Percentiles rank a stretch among this genome's conserved stretches.
These are phyloP conservation scores for Nilaparvata lugens DNA, from an alignment of 1,140 invertebrate genomes.

Conservation along the genomic window DNA sequence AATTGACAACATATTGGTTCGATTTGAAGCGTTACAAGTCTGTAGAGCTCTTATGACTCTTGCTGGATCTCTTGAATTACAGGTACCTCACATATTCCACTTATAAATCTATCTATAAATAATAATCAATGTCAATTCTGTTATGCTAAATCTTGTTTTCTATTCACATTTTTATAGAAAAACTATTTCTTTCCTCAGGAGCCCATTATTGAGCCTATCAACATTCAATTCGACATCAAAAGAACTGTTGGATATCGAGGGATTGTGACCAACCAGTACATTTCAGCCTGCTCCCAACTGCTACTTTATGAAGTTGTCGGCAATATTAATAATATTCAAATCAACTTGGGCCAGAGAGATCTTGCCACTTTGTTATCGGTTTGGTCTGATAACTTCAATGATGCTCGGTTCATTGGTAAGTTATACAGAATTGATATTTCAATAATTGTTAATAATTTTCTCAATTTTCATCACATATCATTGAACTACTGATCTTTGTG, in stretches of 20 bases:
- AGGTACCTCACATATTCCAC: too few relatives aligned
- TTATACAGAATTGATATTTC: too few relatives aligned
- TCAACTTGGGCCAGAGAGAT: constrained; percentile 64
- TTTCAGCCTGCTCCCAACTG: constrained; percentile 28
- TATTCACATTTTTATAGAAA: too few relatives aligned
- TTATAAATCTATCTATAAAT: too few relatives aligned
- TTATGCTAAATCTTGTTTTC: too few relatives aligned
- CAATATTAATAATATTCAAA: constrained; percentile 51
- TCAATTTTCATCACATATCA: too few relatives aligned
- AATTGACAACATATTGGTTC: constrained; percentile 61
- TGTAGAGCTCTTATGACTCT: constrained; percentile 63
- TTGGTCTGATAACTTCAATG: constrained; percentile 53
- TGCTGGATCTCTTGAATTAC: constrained; percentile 56
- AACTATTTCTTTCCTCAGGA: constrained; percentile 41
- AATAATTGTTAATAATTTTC: too few relatives aligned
- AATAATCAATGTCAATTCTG: too few relatives aligned
- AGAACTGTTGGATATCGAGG: constrained; percentile 43
- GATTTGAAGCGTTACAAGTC: constrained; percentile 55
- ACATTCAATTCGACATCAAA: constrained; percentile 62
- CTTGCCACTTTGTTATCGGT: constrained; percentile 55
- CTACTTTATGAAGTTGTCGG: constrained; percentile 54
- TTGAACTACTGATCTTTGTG: too few relatives aligned
- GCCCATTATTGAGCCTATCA: constrained; percentile 64
- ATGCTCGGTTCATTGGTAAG: constrained; percentile 36
- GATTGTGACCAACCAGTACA: constrained; percentile 17